Evolutionary conservation across 2,797 vertebrate genomes (phyloP).

Genomic region (Chiloscyllium punctatum): DNA sequence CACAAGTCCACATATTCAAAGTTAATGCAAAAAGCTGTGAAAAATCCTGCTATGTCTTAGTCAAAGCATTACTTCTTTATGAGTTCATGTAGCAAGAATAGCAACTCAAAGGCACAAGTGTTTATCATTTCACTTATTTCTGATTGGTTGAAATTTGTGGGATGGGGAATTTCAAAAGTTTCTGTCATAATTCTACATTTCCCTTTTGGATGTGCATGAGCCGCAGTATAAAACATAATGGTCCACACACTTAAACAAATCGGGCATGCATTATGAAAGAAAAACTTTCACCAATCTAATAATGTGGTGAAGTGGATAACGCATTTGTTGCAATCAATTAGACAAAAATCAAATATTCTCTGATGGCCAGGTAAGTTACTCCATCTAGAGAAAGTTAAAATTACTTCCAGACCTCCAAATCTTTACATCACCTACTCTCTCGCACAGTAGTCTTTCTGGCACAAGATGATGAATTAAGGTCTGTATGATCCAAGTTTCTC

Average conservation of each 20-base stretch:
- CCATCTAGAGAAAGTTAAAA: not conserved
- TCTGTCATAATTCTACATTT: not conserved
- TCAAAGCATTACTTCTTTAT: too few species aligned
- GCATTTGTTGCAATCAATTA: not conserved
- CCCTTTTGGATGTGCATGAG: not conserved
- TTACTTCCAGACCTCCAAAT: not conserved
- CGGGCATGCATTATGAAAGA: not conserved
- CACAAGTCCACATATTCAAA: not conserved
- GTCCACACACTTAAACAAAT: not conserved
- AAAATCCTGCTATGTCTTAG: too few species aligned
- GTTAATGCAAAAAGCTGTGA: not conserved
- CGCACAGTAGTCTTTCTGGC: not conserved
- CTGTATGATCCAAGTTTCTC: not conserved
- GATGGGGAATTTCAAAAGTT: not conserved
- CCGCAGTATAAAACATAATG: not conserved
- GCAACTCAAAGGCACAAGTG: too few species aligned
- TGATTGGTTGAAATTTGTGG: too few species aligned
- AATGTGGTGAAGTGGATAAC: not conserved
- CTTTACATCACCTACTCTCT: not conserved
- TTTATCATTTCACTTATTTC: too few species aligned
- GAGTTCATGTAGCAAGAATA: too few species aligned
- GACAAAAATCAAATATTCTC: not conserved
- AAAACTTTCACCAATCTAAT: not conserved
- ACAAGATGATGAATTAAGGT: not conserved
- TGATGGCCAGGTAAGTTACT: not conserved